phyloP scores from a whole-genome alignment of 2,888 invertebrate genomes.

The Hyposoter didymator region DNA sequence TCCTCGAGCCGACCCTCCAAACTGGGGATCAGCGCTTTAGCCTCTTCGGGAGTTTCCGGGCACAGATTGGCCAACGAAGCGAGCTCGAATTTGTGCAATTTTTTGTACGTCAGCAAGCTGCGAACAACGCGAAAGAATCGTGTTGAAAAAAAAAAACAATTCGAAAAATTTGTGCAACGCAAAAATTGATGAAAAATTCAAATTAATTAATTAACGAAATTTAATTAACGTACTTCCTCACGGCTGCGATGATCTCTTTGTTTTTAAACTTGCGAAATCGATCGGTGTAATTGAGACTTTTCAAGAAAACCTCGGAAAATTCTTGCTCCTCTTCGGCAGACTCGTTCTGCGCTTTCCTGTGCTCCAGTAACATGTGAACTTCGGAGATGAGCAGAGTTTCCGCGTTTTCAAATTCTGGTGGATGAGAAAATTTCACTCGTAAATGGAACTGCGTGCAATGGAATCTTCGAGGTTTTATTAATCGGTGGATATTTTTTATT shows the following conservation, averaged over 20 bases:
- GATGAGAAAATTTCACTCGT: constrained; percentile 53
- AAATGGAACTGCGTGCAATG: constrained; percentile 1
- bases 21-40: constrained; percentile 98
- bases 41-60: constrained; percentile 99
- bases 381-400: constrained; percentile 98
- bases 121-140: constrained; percentile 70
- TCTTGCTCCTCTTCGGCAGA: constrained; percentile 99
- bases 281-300: constrained; percentile 97
- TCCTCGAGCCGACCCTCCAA: constrained; percentile 99
- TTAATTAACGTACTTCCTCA: constrained; percentile 90
- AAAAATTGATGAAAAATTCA: too few relatives aligned
- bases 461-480: neutral
- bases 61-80: constrained; percentile 99
- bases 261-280: constrained; percentile 99
- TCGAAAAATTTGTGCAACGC: too few relatives aligned
- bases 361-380: constrained; percentile 98
- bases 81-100: constrained; percentile 98
- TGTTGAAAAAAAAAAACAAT: neutral
- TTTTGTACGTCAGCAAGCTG: constrained; percentile 96
- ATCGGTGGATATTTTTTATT: neutral
- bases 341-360: constrained; percentile 98
- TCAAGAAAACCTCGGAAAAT: constrained; percentile 99
- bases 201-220: neutral
- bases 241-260: constrained; percentile 98
- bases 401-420: constrained; percentile 97